A percentile compares a stretch with the other conserved stretches of the same genome.
phyloP scores from a whole-genome alignment of 2,797 vertebrate species.

The Decapterus maruadsi region DNA sequence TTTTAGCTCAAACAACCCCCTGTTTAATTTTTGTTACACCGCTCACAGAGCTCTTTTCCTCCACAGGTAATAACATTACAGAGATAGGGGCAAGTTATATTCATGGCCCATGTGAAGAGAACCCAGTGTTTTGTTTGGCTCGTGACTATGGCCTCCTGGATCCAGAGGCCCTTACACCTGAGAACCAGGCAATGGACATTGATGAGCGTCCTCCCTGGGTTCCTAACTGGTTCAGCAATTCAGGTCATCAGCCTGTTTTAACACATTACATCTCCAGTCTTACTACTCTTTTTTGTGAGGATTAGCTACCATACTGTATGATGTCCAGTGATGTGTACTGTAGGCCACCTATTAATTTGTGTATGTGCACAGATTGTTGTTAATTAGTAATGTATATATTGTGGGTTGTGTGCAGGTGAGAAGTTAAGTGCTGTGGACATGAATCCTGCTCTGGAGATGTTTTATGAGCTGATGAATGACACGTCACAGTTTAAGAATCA shows the following conservation, averaged over 20 bases:
- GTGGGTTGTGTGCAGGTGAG: slow-evolving; percentile 57
- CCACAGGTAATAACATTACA: slow-evolving; percentile 84
- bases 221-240: slow-evolving; percentile 84
- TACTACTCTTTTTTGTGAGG: too few species aligned
- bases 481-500: slow-evolving; percentile 63
- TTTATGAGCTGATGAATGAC: slow-evolving; percentile 77
- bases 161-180: slow-evolving; percentile 84
- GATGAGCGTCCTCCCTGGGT: slow-evolving; percentile 82
- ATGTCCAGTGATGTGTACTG: too few species aligned
- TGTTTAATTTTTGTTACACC: too few species aligned
- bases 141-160: slow-evolving; percentile 87
- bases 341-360: too few species aligned
- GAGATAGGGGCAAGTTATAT: slow-evolving; percentile 98
- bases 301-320: too few species aligned
- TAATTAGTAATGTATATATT: not conserved
- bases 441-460: slow-evolving; percentile 74
- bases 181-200: slow-evolving; percentile 88
- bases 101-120: slow-evolving; percentile 92
- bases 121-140: slow-evolving; percentile 93
- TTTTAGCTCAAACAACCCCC: too few species aligned
- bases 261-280: too few species aligned
- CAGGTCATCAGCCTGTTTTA: slow-evolving; percentile 68
- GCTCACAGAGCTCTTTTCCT: not conserved
- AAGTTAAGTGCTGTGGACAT: slow-evolving; percentile 69
- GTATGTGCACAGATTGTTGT: too few species aligned